Base-by-base conservation (phyloP, 2,888 invertebrate genomes). In the Dryomyza anilis region DNA sequence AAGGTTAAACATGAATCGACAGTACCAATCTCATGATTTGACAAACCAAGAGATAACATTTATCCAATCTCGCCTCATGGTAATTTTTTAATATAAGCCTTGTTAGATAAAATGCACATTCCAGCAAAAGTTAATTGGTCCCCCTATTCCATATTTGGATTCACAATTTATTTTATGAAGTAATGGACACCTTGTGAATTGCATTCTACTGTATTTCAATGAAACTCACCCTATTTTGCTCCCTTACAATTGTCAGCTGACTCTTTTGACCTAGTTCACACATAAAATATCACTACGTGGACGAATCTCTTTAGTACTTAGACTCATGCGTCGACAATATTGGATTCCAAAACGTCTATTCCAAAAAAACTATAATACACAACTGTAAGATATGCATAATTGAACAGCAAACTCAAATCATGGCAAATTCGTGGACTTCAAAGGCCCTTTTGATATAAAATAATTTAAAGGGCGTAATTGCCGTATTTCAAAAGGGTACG, bases 401-500 rank as follows among this genome's bases (percentile, higher is more conserved):
- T n/a, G n/a, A n/a, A 12, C 36, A 36, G 6, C 23, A 23, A 23
- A 56, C 33, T 10, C 56, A 56, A 36, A 36, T 36, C n/a, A 36
- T 23, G 39, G 33, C 36, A 19, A 30, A 33, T 6, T 12, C 39
- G 46, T 55, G 0, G 50, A 63, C 29, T 63, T 63, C 21, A 39
- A 56, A 1, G 57, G 57, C 5, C 63, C 57, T 1, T 63, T 63
- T 27, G 16, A 2, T 1, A 57, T 57, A 1, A 63, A 50, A 50
- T 52, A 25, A 19, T 57, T 27, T 12, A 12, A 12, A 6, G 56
- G 63, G 7, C 25, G 63, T 21, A 56, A 14, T 8, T 63, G 57
- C 10, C 58, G 64, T 2, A 36, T 63, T 4, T 36, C 46, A 4
- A 64, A 58, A 10, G 64, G 58, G 12, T 64, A 64, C 43, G 43